phyloP scores from a whole-genome alignment of 2,797 vertebrate species.

The Eupleurogrammus muticus region DNA sequence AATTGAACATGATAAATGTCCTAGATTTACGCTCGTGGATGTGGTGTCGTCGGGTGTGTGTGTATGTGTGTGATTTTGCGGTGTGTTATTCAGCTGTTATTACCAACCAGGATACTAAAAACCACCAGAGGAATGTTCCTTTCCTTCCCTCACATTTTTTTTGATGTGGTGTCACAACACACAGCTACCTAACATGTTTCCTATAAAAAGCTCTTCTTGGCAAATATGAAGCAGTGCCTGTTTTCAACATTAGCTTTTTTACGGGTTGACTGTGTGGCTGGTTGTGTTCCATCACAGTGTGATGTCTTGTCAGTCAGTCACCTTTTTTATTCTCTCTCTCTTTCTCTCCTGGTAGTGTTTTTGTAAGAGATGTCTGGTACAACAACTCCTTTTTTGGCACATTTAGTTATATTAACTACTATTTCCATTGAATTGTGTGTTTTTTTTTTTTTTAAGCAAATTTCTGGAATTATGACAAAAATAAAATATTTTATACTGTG shows the following conservation, averaged over 20 bases:
- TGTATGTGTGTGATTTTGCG: constrained; percentile 17
- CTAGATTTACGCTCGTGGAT: constrained; percentile 22
- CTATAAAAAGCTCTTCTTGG: constrained; percentile 7
- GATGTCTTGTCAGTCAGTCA: constrained; percentile 12
- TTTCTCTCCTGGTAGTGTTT: background rate
- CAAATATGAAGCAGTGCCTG: constrained; percentile 13
- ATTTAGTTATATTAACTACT: background rate
- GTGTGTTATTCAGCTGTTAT: constrained; percentile 8
- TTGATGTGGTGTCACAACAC: constrained; percentile 27
- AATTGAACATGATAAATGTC: constrained; percentile 62
- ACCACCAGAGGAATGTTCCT: constrained; percentile 29
- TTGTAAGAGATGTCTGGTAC: background rate
- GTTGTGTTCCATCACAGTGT: background rate
- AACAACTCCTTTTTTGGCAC: background rate
- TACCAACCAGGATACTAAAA: constrained; percentile 4
- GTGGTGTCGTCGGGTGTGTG: constrained; percentile 6
- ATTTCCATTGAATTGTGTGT: too few species aligned
- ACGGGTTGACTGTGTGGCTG: constrained; percentile 6
- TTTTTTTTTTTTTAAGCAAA: too few species aligned
- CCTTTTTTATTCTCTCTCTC: background rate
- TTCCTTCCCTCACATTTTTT: constrained; percentile 1
- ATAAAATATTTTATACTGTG: too few species aligned
- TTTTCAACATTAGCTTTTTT: constrained; percentile 30
- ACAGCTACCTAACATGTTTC: constrained; percentile 24
- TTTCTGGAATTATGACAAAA: too few species aligned